Evolutionary conservation across 2,113 vertebrate genomes (phyloP).

Genomic region (Scomber scombrus): DNA sequence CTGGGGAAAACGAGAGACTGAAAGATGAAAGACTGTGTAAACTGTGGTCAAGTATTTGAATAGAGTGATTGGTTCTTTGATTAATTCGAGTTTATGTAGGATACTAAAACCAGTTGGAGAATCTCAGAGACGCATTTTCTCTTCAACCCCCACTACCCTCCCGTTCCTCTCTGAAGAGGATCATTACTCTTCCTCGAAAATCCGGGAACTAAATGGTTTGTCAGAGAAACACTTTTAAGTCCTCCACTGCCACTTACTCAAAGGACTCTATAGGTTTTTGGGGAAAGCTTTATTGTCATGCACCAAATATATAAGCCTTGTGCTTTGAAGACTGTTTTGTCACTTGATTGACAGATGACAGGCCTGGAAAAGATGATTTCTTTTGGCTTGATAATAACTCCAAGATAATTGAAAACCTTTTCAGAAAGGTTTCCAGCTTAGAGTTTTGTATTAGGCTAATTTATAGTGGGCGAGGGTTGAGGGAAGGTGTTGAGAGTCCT

Average conservation of each 20-base stretch:
- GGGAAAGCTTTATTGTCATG: slow-evolving; percentile 65
- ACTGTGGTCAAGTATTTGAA: slow-evolving; percentile 74
- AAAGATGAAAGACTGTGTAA: slow-evolving; percentile 63
- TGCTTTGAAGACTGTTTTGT: slow-evolving; percentile 68
- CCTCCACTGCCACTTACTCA: slow-evolving; percentile 48
- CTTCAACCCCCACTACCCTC: slow-evolving; percentile 20
- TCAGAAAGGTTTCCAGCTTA: slow-evolving; percentile 42
- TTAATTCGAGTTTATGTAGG: slow-evolving; percentile 60
- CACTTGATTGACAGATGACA: slow-evolving; percentile 70
- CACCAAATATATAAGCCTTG: slow-evolving; percentile 63
- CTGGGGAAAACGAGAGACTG: slow-evolving; percentile 47
- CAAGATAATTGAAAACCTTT: slow-evolving; percentile 41
- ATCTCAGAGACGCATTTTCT: slow-evolving; percentile 57
- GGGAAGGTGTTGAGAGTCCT: slow-evolving; percentile 31
- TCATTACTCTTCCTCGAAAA: slow-evolving; percentile 67
- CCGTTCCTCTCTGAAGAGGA: slow-evolving; percentile 45
- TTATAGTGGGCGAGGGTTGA: neutral
- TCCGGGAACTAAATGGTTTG: slow-evolving; percentile 74
- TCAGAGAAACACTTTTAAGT: slow-evolving; percentile 75
- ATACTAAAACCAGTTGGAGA: slow-evolving; percentile 64
- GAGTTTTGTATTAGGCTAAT: slow-evolving; percentile 28
- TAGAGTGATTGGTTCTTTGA: slow-evolving; percentile 62
- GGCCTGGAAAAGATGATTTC: slow-evolving; percentile 47
- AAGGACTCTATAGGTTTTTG: slow-evolving; percentile 67
- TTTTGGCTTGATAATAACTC: slow-evolving; percentile 53